A percentile compares a stretch with the other conserved stretches of the same genome.
These are phyloP conservation scores for Lepus townsendii DNA, from an alignment of 2,797 vertebrate species.

Conservation along the genomic window DNA sequence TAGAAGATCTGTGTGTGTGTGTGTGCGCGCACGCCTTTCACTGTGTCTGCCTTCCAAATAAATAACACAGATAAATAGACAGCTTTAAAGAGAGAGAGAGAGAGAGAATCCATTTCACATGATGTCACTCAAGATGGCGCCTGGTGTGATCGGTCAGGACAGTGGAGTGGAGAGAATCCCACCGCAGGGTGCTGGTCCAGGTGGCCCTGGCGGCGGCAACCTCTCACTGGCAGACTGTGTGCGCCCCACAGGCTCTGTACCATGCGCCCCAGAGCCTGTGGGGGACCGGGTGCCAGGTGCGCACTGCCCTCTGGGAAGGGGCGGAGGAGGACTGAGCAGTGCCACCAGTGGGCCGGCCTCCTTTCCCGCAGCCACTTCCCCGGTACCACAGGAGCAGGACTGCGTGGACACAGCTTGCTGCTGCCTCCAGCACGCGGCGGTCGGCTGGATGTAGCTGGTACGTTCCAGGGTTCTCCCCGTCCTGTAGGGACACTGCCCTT, in stretches of 20 bases:
- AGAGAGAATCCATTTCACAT: too few relatives aligned
- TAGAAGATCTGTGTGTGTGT: too few relatives aligned
- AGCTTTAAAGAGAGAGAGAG: too few relatives aligned
- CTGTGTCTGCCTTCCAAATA: too few relatives aligned
- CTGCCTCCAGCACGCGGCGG: fast-evolving
- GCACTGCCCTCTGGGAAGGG: neutral
- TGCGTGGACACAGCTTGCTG: fast-evolving
- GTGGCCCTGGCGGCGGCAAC: neutral
- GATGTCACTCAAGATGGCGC: too few relatives aligned
- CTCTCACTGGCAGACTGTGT: neutral
- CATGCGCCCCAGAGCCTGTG: neutral
- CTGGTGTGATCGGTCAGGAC: too few relatives aligned
- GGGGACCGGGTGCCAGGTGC: too few relatives aligned
- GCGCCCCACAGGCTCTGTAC: neutral
- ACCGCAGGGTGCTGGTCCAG: neutral
- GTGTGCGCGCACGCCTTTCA: too few relatives aligned
- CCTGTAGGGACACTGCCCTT: neutral
- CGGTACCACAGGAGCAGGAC: too few relatives aligned
- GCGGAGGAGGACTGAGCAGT: neutral
- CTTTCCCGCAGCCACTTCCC: neutral
- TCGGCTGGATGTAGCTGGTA: neutral
- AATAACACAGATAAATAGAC: too few relatives aligned
- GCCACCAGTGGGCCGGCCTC: neutral
- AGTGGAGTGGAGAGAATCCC: too few relatives aligned
- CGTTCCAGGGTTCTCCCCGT: neutral